Percentiles rank a stretch among this genome's conserved stretches.
Conservation (phyloP, 2,888 invertebrate species). For the Amphipoea lucens region DNA sequence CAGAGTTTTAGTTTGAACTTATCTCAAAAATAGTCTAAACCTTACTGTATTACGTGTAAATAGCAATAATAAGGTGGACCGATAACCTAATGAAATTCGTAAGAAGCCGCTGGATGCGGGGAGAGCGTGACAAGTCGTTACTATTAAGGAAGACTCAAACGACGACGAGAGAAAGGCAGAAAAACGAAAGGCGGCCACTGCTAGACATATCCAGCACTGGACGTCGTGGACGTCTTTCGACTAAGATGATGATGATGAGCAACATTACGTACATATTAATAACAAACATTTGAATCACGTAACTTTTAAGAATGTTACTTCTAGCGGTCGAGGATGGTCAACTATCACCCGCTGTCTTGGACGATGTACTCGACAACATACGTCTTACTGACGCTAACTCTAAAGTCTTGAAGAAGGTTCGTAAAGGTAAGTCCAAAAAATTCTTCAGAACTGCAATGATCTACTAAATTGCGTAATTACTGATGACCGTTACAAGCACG, state of each 20-base stretch:
- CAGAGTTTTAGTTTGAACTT: not conserved
- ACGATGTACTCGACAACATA: constrained; percentile 18
- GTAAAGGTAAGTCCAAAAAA: constrained; percentile 26
- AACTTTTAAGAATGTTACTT: not conserved
- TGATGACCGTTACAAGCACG: too few species aligned
- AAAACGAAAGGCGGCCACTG: too few species aligned
- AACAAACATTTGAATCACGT: not conserved
- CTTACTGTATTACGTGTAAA: not conserved
- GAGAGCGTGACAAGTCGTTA: too few species aligned
- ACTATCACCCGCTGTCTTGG: constrained; percentile 37
- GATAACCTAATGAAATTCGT: not conserved
- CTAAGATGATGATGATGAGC: too few species aligned
- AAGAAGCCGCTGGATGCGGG: not conserved
- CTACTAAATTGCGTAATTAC: not conserved
- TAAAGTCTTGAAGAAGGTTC: constrained; percentile 30
- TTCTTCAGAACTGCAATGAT: not conserved
- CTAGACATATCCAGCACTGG: too few species aligned
- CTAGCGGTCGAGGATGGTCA: constrained; percentile 20
- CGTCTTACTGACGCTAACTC: constrained; percentile 29
- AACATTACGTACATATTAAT: not conserved
- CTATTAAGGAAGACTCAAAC: too few species aligned
- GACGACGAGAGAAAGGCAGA: too few species aligned
- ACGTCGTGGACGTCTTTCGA: too few species aligned
- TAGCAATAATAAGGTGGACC: not conserved
- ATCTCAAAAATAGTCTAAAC: too few species aligned